Conservation (phyloP, 30 jellyfish, hydroid and myxozoan species). For the Turritopsis dohrnii region DNA sequence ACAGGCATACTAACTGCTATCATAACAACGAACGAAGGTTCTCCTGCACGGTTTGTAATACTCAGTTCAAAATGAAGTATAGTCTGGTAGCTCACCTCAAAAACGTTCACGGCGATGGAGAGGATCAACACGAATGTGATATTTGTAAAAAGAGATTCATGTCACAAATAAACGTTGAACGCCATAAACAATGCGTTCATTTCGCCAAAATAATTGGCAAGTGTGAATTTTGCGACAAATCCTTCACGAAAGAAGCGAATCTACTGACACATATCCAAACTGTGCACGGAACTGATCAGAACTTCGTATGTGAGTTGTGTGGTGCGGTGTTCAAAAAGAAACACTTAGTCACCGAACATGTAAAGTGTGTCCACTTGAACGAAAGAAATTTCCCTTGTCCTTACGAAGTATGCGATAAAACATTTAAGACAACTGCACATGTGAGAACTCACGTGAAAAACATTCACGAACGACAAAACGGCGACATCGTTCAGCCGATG, state of each 20-base stretch:
- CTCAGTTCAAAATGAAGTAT: slow-evolving; percentile 2
- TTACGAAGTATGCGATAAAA: neutral
- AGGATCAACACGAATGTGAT: neutral
- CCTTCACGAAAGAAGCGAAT: neutral
- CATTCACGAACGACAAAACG: neutral
- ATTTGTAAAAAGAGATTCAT: slow-evolving; percentile 11
- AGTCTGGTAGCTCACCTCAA: slow-evolving; percentile 2
- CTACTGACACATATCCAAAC: neutral
- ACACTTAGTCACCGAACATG: neutral
- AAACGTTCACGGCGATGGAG: slow-evolving; percentile 20
- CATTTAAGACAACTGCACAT: neutral
- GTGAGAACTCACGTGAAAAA: neutral
- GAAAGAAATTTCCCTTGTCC: slow-evolving; percentile 11
- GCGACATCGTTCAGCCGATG: neutral
- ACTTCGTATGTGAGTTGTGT: slow-evolving; percentile 1
- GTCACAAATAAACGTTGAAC: neutral
- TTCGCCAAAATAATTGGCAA: neutral
- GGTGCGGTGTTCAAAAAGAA: slow-evolving; percentile 7
- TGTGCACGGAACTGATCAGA: slow-evolving; percentile 4
- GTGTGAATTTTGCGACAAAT: slow-evolving; percentile 6
- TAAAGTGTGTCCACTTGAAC: neutral
- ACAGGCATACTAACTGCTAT: slow-evolving; percentile 9
- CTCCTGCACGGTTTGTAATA: neutral
- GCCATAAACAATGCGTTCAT: slow-evolving; percentile 2
- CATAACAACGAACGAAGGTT: slow-evolving; percentile 7